Conservation (phyloP, 2,888 invertebrate genomes). For the Ecliptopera silaceata region DNA sequence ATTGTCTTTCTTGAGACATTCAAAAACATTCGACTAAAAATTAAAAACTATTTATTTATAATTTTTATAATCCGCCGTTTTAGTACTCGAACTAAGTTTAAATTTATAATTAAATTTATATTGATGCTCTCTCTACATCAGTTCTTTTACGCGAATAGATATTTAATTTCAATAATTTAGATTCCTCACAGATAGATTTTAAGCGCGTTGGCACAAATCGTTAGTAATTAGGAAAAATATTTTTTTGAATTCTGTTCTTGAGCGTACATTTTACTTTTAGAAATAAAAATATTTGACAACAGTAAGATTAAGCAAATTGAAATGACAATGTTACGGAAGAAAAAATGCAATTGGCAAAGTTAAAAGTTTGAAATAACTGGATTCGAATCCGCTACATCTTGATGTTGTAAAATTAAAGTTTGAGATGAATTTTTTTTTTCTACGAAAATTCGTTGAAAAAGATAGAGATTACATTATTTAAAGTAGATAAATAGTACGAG, state of each 20-base stretch:
- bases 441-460: no score
- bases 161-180: slow-evolving; percentile 34
- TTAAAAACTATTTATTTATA: slow-evolving; percentile 41
- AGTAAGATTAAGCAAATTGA: not conserved
- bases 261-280: not conserved
- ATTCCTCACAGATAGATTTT: slow-evolving; percentile 46
- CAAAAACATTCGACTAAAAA: slow-evolving; percentile 68
- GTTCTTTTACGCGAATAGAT: slow-evolving; percentile 54
- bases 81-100: slow-evolving; percentile 73
- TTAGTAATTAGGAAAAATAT: slow-evolving; percentile 39
- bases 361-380: no score
- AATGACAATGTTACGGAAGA: slow-evolving; percentile 7
- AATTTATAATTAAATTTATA: slow-evolving; percentile 54
- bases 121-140: slow-evolving; percentile 60
- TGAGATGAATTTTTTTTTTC: no score
- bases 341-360: not conserved
- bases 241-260: no score
- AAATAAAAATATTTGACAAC: not conserved
- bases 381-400: no score
- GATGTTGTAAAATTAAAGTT: no score
- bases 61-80: slow-evolving; percentile 31
- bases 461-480: no score
- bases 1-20: slow-evolving; percentile 77
- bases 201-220: slow-evolving; percentile 60
- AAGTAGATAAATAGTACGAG: no score